Evolutionary conservation across 2,888 invertebrate genomes (phyloP), one percentile per base, ranked within the genome.

Genomic region (Drosophila planitibia): DNA sequence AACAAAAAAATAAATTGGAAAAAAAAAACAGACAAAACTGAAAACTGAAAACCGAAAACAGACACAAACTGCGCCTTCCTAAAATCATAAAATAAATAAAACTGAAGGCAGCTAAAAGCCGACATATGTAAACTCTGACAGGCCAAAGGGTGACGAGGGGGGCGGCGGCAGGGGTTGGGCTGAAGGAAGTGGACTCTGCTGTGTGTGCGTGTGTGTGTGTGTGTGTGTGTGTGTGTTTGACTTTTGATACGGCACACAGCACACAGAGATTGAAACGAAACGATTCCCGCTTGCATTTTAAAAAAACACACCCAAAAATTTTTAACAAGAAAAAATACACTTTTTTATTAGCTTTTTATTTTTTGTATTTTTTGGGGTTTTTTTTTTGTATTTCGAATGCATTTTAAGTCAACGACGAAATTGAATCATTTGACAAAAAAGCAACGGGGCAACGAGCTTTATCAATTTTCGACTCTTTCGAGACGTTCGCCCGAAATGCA

Each of bases 371-470:
- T 83, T 65, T 44, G 12, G 57, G 54, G 30, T 70, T 39, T 47
- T 12, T 41, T 44, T 47, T 22, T 62, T 22, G 57, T 19, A 32
- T 60, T 62, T 47, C 54, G 76, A 85, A 73, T 89, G 89, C 89
- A 89, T 83, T 86, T 81, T 58, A 74, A 79, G 88, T 80, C 83
- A 75, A 83, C 71, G 76, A 51, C 60, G 84, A 90, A 87, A 87
- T 90, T 90, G 91, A 87, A 90, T 87, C 91, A 87, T 90, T 89
- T 85, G 90, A 82, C 89, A 85, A 88, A 82, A 84, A 64, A 53
- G 59, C 65, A 68, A 70, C 67, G 63, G 53, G 52, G 78, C 79
- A 66, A 76, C 76, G 81, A 69, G 81, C 77, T 70, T 82, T 83
- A 83, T 83, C 84, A 83, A 81, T 81, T 77, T 44, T 1, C 28